Percentiles rank a stretch among this genome's conserved stretches.
Conservation (phyloP, 2,888 invertebrate genomes). For the Pristionchus arcanus region DNA sequence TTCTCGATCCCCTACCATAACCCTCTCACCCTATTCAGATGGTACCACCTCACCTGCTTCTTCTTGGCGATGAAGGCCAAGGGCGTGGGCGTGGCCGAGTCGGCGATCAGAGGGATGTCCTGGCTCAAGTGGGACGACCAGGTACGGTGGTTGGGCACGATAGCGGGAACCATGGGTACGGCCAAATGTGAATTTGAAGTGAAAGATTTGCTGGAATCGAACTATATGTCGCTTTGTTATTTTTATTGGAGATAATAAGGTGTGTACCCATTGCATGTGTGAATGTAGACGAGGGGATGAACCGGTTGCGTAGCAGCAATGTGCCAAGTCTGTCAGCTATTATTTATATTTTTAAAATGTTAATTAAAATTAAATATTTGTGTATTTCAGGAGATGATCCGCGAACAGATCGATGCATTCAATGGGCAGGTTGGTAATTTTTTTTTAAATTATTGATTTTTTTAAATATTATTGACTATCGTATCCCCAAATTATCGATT, state of each 20-base stretch:
- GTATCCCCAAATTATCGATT: too few relatives aligned
- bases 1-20: conserved; percentile 8
- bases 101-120: conserved; percentile 81
- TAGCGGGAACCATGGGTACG: conserved; percentile 35
- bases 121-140: conserved; percentile 82
- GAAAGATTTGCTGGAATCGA: too few relatives aligned
- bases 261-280: too few relatives aligned
- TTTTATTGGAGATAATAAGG: too few relatives aligned
- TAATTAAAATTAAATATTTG: background rate
- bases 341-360: background rate
- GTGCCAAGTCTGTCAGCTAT: background rate
- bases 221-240: too few relatives aligned
- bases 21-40: background rate
- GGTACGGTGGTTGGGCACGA: conserved; percentile 74
- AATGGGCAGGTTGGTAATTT: background rate
- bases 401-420: background rate
- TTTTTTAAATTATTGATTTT: too few relatives aligned
- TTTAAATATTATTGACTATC: too few relatives aligned
- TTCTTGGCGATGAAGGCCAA: conserved; percentile 78
- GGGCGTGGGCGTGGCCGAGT: conserved; percentile 70
- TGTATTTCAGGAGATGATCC: conserved; percentile 24
- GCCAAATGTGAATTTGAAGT: too few relatives aligned
- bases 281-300: too few relatives aligned
- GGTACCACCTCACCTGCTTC: conserved; percentile 81
- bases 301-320: too few relatives aligned